A percentile compares a stretch with the other conserved stretches of the same genome.
phyloP scores from a whole-genome alignment of 2,888 invertebrate species.

The Trilocha varians region DNA sequence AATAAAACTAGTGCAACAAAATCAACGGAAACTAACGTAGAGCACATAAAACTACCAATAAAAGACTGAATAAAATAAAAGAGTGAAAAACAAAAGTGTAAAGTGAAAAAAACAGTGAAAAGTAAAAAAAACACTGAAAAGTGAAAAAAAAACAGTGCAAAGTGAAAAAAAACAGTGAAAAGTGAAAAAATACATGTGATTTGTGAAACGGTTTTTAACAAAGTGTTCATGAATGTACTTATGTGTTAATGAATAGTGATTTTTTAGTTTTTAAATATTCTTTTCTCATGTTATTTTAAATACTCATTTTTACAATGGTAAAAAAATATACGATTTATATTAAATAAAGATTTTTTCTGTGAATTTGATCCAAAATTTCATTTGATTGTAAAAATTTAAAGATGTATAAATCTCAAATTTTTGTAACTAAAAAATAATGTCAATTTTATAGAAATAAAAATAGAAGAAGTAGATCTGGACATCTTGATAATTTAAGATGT shows the following conservation, averaged over 20 bases:
- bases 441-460: slow-evolving; percentile 4
- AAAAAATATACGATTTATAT: too few relatives aligned
- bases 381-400: neutral
- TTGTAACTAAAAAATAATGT: neutral
- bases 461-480: neutral
- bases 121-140: too few relatives aligned
- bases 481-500: slow-evolving; percentile 28
- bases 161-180: too few relatives aligned
- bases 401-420: too few relatives aligned
- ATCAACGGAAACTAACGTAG: slow-evolving; percentile 34
- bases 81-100: too few relatives aligned
- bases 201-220: slow-evolving; percentile 1
- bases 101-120: neutral
- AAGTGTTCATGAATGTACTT: neutral
- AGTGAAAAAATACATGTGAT: neutral
- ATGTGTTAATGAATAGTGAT: neutral
- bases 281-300: neutral
- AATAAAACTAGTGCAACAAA: slow-evolving; percentile 34
- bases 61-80: slow-evolving; percentile 17
- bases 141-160: neutral
- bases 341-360: too few relatives aligned
- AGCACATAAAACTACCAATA: slow-evolving; percentile 27
- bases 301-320: too few relatives aligned
- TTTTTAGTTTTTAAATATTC: neutral
- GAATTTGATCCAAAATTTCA: too few relatives aligned